Base-by-base conservation (phyloP, 2,888 invertebrate genomes). In the Luperina testacea region DNA sequence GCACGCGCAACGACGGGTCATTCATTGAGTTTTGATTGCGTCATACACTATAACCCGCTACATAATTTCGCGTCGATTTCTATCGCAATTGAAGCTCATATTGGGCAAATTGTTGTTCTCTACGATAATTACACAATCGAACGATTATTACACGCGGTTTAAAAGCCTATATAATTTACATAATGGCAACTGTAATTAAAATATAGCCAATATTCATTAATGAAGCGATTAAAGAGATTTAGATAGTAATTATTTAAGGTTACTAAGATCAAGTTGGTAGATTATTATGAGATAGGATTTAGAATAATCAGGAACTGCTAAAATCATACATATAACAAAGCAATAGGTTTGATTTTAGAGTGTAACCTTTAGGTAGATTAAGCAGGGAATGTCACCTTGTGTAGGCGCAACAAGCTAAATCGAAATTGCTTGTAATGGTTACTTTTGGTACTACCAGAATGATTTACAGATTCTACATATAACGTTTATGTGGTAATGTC, bases 181-280 rank as follows among this genome's bases (percentile, higher is more conserved):
- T 82, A 75, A 82, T 53, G 51, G 65, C 24, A 17, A 51, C 20
- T 15, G 6, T 51, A 42, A 67, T 61, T 79, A 79, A 82, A 79
- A 82, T 75, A 75, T 53, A 45, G 65, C 59, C 59, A 24, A 75
- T 82, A 79, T 79, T 81, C 81, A 81, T 67, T 82, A 74, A 59
- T 67, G 42, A 74, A 79, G 59, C 42, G 48, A 65, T 74, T 72
- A 15, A 15, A 32, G 48, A 57, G 17, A 59, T 82, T 79, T 20
- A 32, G n/a, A 59, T n/a, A 42, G 8, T 65, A 8, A 48, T 48
- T 51, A 38, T 57, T 53, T n/a, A 42, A 17, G 24, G 48, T 59
- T 59, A 65, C 48, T 65, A 32, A 82, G 15, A 80, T 64, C 42
- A 42, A 61, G 13, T 70, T 7, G 42, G 38, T 81, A 38, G 6